Conservation (phyloP, 2,113 vertebrate species). For the Pelecanoides urinatrix region DNA sequence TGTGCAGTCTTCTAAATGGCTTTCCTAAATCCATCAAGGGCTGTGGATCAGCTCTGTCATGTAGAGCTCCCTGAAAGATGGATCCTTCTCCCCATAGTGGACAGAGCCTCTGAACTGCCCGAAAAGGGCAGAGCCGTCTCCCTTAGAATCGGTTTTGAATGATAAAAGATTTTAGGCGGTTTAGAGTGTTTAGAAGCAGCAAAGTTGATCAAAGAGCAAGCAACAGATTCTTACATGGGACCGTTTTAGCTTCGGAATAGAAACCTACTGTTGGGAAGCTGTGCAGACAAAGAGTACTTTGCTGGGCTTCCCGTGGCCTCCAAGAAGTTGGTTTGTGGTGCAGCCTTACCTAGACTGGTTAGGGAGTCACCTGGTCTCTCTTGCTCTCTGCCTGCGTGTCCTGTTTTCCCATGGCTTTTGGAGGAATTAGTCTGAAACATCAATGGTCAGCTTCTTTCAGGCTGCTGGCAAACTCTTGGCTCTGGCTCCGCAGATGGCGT, state of each 20-base stretch:
- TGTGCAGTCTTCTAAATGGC: neutral
- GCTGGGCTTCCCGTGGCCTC: neutral
- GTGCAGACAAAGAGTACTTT: neutral
- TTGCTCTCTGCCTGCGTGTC: neutral
- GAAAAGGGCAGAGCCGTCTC: neutral
- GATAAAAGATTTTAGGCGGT: neutral
- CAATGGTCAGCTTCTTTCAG: neutral
- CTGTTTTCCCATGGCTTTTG: neutral
- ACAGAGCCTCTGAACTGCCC: neutral
- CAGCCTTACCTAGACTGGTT: neutral
- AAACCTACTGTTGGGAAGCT: neutral
- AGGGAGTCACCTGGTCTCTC: neutral
- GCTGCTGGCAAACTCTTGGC: neutral
- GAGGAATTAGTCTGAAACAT: neutral
- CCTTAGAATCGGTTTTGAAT: neutral
- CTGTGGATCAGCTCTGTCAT: neutral
- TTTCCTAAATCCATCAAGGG: neutral
- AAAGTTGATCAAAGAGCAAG: neutral
- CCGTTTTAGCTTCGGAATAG: neutral
- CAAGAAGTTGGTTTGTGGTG: neutral
- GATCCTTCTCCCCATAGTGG: neutral
- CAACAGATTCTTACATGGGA: neutral
- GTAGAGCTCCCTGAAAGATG: neutral
- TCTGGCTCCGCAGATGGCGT: neutral
- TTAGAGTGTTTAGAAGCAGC: neutral